A percentile compares a stretch with the other conserved stretches of the same genome.
Evolutionary conservation across 2,888 invertebrate species (phyloP).

Genomic region (Apodemia duryi): DNA sequence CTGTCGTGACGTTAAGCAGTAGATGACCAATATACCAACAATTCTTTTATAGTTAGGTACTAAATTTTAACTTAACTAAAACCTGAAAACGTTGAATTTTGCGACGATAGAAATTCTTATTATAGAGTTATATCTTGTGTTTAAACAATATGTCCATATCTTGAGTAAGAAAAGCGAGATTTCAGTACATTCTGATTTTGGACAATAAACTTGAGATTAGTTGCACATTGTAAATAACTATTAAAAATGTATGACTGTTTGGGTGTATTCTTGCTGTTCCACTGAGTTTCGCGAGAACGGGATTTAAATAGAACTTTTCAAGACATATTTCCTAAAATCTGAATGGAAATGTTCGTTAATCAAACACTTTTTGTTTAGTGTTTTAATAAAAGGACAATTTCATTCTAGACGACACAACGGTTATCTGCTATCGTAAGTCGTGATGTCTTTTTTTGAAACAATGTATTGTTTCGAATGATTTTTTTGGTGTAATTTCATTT

Average conservation of each 20-base stretch:
- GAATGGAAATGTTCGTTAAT: no score
- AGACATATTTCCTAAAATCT: no score
- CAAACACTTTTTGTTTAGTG: no score
- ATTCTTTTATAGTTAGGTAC: slow-evolving; percentile 49
- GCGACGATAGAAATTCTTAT: slow-evolving; percentile 40
- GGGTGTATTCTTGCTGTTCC: background rate
- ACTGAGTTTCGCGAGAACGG: no score
- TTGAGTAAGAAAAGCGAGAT: slow-evolving; percentile 18
- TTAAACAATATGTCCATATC: slow-evolving; percentile 28
- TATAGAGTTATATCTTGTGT: slow-evolving; percentile 35
- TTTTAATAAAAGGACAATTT: no score
- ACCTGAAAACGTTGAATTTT: slow-evolving; percentile 39
- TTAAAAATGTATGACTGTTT: slow-evolving; percentile 44
- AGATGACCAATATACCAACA: slow-evolving; percentile 65
- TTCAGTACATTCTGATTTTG: slow-evolving; percentile 21
- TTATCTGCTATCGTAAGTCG: no score
- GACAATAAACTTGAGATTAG: slow-evolving; percentile 36
- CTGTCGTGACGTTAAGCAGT: slow-evolving; percentile 51
- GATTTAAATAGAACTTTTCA: no score
- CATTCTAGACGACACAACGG: no score
- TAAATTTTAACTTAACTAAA: slow-evolving; percentile 40
- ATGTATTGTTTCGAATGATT: no score
- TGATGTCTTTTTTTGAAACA: no score
- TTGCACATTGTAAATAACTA: slow-evolving; percentile 55
- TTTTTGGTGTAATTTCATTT: no score